Evolutionary conservation across 2,888 invertebrate genomes (phyloP), one percentile per base, ranked within the genome.

Genomic region (Atrina japonica): DNA sequence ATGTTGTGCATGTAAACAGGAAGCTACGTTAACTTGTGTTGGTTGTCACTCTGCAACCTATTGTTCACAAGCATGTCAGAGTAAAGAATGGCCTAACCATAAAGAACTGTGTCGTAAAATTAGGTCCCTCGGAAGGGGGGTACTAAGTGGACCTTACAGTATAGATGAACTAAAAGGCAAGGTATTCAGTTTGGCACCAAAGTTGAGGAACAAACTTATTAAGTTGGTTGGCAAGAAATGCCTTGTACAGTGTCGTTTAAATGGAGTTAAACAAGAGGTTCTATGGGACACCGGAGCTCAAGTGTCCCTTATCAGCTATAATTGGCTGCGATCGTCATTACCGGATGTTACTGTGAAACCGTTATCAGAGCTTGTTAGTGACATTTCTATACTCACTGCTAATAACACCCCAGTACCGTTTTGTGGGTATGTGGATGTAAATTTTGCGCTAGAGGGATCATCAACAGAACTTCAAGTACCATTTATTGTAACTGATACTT

Each of bases 241-340:
- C 52, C 2, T 45, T 2, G 59, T 67, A 18, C 3, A 21, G 0
- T 50, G 40, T 52, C 21, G 3, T 16, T 29, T 67, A 25, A 29
- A 52, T 27, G 45, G 43, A 5, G 9, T 43, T 6, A 2, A 3
- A 0, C 11, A n/a, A 45, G 1, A 58, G 27, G 67, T 49, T 14
- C 47, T 67, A 35, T 67, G 67, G 67, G 67, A 67, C 29, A 67
- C 60, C 47, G 64, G 67, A 14, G 72, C 64, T 14, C 63, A 72
- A 35, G 59, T 64, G 27, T 72, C 67, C 5, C 27, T 72, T 25
- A 27, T 72, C 1, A 49, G 50, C 41, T 47, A 43, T 11, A 35
- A 41, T 21, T 53, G 41, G 55, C 50, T 70, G 3, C 29, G 29
- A 0, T 16, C 41, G 1, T 18, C 35, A 9, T 63, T 61, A 16